Base-by-base conservation (phyloP, 2,797 vertebrate species). In the Coregonus suidteri region DNA sequence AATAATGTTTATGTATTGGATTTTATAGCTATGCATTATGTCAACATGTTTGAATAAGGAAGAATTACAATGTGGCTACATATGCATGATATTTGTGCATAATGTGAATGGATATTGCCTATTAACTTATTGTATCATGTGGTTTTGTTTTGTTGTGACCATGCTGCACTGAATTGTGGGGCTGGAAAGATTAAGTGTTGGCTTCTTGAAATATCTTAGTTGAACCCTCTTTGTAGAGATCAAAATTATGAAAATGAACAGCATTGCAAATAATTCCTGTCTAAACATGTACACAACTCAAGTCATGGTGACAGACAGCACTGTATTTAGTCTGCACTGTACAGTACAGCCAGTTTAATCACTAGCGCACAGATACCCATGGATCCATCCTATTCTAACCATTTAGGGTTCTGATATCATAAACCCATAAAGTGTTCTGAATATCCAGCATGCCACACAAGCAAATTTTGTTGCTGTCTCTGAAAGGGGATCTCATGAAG, bases 71-170 rank as follows among this genome's bases (percentile, higher is more conserved):
- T 90, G 93, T 93, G 92, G 86, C 93, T 94, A 92, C 93, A 95
- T 95, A 95, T 97, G 96, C 96, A 95, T 97, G 95, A 94, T 96
- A 96, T 95, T 96, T 97, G 95, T 97, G 95, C 95, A 96, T 94
- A 94, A 91, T 88, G 95, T 93, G 93, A 95, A 93, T 94, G 92
- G 83, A 91, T 93, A 92, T 91, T 94, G 92, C 93, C 93, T 95
- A 94, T 95, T 98, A 98, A 99, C 94, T 98, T 97, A 98, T 97
- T 97, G 91, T 94, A 95, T 94, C 83, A 87, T 84, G 83, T 80
- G 87, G 79, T 91, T 88, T 82, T 88, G 85, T 90, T 88, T 75
- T 89, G 5, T n/a, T 31, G 35, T 86, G 93, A 94, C 91, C 92
- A 90, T 79, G 93, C 94, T 92, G 93, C 92, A 94, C 91, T 88